These are phyloP conservation scores for Synodontis membranacea DNA, from an alignment of 2,113 vertebrate genomes.

Conservation along the genomic window DNA sequence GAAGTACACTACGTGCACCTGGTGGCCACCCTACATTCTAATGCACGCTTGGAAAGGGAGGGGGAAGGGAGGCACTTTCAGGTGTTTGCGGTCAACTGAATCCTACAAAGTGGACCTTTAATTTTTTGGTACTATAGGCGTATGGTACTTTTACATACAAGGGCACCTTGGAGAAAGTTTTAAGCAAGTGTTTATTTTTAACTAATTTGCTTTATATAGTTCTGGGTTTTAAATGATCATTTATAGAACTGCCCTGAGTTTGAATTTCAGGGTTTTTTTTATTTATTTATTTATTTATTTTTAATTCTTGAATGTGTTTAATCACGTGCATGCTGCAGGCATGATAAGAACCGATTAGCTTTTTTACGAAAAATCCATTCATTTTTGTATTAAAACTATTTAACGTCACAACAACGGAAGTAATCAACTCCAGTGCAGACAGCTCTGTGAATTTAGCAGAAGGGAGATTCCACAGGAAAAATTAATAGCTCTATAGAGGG, in stretches of 20 bases:
- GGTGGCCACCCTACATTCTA: too few species aligned
- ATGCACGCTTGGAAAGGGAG: too few species aligned
- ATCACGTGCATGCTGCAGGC: not conserved
- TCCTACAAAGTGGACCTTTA: too few species aligned
- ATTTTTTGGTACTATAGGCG: too few species aligned
- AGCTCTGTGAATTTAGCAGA: not conserved
- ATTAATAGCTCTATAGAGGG: constrained; percentile 12
- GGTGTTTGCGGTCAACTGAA: too few species aligned
- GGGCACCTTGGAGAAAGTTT: not conserved
- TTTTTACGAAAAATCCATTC: not conserved
- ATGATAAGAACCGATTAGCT: not conserved
- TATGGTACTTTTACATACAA: not conserved
- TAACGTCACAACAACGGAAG: not conserved
- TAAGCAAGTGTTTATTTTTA: not conserved
- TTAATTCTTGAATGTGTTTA: not conserved
- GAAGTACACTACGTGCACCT: too few species aligned
- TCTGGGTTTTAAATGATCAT: not conserved
- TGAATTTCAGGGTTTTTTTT: not conserved
- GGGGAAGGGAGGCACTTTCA: too few species aligned
- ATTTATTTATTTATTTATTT: not conserved
- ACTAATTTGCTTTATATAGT: not conserved
- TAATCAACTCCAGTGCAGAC: not conserved
- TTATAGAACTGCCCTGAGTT: not conserved
- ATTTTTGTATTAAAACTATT: not conserved
- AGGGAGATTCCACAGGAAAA: constrained; percentile 2